Base-by-base conservation (phyloP, 2,888 invertebrate species). In the Caenorhabditis macrosperma region DNA sequence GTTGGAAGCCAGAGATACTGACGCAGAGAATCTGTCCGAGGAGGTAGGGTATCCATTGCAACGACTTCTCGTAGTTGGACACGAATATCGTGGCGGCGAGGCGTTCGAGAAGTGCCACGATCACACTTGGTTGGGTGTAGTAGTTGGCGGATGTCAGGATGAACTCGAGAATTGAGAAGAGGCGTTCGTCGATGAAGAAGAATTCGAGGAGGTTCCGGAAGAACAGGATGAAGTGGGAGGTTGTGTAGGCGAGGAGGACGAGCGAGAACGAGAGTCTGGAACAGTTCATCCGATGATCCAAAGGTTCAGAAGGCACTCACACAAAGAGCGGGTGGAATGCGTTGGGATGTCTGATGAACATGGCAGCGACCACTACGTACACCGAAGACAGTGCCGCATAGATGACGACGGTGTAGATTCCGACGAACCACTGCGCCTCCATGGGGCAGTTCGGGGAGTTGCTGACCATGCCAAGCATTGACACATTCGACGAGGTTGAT, bases 221-320 rank as follows among this genome's bases (percentile, higher is more conserved):
- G 57, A 80, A 75, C 4, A 80, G 50, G 24, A 80, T 69, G 33
- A 80, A 75, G 26, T 69, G 60, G n/a, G 68, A 80, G 2, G 63
- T 66, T 12, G 74, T 63, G 55, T 72, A 64, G 9, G 78, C 67
- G 2, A 74, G 41, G 9, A 79, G 64, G 2, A 79, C 50, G 0
- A 79, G 64, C 44, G 74, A 79, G 64, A 79, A 79, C 17, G 78
- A 79, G 38, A 79, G 59, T 24, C 78, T 78, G 68, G 28, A 77
- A 69, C 9, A n/a, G 17, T 9, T 26, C n/a, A n/a, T n/a, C n/a
- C n/a, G n/a, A n/a, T n/a, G n/a, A n/a, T n/a, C n/a, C n/a, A n/a
- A n/a, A 6, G 5, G 3, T 46, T 17, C 5, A 7, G 26, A 26
- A 59, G 17, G 20, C 26, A 67, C 78, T 78, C 33, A 78, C 72